phyloP scores from a whole-genome alignment of 2,113 vertebrate genomes.

The Amphilophus citrinellus region DNA sequence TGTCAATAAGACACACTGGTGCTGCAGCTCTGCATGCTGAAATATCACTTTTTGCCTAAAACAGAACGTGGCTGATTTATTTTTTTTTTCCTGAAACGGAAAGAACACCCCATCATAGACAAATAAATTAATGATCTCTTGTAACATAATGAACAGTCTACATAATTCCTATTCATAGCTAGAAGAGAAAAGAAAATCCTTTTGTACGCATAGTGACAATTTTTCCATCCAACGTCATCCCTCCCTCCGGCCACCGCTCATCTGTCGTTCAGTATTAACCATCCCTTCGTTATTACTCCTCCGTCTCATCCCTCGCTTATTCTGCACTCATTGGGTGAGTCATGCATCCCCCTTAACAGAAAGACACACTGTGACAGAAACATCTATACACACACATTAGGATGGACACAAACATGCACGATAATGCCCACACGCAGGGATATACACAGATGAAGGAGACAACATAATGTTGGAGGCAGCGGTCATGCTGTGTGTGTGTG shows the following conservation, averaged over 20 bases:
- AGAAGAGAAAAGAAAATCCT: constrained; percentile 1
- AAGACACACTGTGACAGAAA: constrained; percentile 41
- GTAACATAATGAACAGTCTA: neutral
- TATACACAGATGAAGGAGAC: constrained; percentile 7
- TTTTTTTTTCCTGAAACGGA: neutral
- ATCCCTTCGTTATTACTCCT: constrained; percentile 63
- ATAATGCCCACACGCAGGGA: constrained; percentile 36
- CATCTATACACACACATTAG: constrained; percentile 20
- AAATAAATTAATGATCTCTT: neutral
- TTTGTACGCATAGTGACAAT: constrained; percentile 31
- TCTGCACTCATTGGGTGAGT: constrained; percentile 55
- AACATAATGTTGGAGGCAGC: constrained; percentile 39
- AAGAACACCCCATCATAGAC: neutral
- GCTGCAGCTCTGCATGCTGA: neutral
- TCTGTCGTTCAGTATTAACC: constrained; percentile 76
- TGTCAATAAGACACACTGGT: neutral
- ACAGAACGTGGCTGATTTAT: neutral
- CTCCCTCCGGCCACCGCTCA: constrained; percentile 55
- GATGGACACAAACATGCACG: neutral
- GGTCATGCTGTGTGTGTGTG: constrained; percentile 25
- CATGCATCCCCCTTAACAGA: constrained; percentile 34
- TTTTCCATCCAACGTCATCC: constrained; percentile 30
- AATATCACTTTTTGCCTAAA: neutral
- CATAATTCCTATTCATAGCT: neutral
- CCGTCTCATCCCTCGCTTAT: constrained; percentile 58